These are phyloP conservation scores for Lepilemur ruficaudatus DNA, from an alignment of 2,797 vertebrate genomes.

Conservation along the genomic window DNA sequence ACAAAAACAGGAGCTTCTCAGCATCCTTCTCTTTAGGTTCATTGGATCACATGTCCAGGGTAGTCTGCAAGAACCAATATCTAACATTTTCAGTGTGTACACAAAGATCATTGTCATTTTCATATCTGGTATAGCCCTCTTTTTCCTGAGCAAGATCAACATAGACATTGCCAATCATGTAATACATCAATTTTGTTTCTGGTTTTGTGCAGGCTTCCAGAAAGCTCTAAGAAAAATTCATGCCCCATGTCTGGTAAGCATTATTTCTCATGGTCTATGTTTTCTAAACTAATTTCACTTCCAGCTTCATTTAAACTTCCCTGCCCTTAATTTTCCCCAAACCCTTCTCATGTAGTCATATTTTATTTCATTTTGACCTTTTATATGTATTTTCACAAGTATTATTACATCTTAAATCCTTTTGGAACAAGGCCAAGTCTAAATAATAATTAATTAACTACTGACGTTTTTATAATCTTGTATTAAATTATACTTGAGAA, in stretches of 20 bases:
- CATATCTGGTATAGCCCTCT: not conserved
- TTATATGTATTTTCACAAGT: not conserved
- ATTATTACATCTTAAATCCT: constrained; percentile 37
- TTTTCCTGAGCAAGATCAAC: not conserved
- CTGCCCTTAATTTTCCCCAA: constrained; percentile 14
- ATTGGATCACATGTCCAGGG: not conserved
- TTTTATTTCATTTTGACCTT: constrained; percentile 55
- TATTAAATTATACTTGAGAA: constrained; percentile 68
- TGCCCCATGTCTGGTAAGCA: not conserved
- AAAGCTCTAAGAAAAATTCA: constrained; percentile 8
- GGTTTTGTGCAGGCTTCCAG: not conserved
- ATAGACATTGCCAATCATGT: not conserved
- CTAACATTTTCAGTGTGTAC: not conserved
- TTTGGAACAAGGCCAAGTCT: constrained; percentile 50
- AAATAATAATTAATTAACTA: constrained; percentile 71
- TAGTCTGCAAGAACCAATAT: not conserved
- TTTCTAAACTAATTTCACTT: constrained; percentile 36
- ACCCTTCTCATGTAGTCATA: not conserved
- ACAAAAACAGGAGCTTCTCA: not conserved
- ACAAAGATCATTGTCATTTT: not conserved
- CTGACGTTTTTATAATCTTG: constrained; percentile 61
- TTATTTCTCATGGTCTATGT: not conserved
- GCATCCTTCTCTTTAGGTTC: not conserved
- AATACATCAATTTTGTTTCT: constrained; percentile 20
- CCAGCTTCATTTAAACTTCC: not conserved